Evolutionary conservation across 2,113 vertebrate species (phyloP).

Genomic region (Anguilla japonica): DNA sequence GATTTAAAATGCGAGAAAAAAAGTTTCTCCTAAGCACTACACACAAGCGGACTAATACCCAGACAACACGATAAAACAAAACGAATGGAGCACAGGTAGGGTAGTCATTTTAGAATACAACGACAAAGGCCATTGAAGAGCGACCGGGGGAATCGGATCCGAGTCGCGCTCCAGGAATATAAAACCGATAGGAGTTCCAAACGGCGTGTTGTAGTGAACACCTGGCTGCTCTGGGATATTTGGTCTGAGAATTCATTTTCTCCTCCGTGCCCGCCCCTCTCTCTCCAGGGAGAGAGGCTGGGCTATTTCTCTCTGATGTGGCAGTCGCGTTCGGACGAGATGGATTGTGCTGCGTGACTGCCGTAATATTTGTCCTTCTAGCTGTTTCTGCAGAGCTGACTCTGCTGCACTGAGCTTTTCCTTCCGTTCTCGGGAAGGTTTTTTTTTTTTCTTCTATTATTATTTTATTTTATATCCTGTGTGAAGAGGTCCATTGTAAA

Average conservation of each 20-base stretch:
- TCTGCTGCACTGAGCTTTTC: conserved; percentile 23
- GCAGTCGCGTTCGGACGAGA: conserved; percentile 47
- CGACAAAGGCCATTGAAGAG: neutral
- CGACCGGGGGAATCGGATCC: neutral
- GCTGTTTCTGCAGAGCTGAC: conserved; percentile 39
- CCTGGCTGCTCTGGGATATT: conserved; percentile 31
- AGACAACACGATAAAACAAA: neutral
- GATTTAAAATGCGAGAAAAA: neutral
- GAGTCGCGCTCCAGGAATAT: neutral
- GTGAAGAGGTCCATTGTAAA: neutral
- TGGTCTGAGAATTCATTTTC: conserved; percentile 44
- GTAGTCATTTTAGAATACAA: neutral
- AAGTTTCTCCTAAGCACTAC: neutral
- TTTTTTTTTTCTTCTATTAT: neutral
- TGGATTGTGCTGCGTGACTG: conserved; percentile 44
- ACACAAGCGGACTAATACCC: neutral
- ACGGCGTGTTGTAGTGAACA: conserved; percentile 22
- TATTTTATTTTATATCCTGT: neutral
- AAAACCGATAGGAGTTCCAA: neutral
- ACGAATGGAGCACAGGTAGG: neutral
- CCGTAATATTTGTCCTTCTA: conserved; percentile 46
- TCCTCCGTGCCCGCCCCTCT: conserved; percentile 36
- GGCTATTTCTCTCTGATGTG: conserved; percentile 39
- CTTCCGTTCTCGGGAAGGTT: neutral
- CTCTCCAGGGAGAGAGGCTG: conserved; percentile 39